Evolutionary conservation across 2,888 invertebrate species (phyloP), one percentile per base, ranked within the genome.

Genomic region (Elegia similella): DNA sequence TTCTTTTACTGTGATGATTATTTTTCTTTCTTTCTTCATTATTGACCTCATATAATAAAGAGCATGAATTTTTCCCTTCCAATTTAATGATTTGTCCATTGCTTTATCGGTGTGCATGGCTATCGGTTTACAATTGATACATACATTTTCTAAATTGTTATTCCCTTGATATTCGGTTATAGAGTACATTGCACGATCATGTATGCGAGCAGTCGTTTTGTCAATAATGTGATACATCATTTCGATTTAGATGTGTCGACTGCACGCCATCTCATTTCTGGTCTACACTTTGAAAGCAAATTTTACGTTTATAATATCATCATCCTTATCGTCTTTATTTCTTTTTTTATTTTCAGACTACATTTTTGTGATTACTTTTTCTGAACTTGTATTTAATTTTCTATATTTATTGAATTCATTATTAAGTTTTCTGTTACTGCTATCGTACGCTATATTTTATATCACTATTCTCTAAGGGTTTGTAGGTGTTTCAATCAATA

Each of bases 41-140:
- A 70, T 55, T 76, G 87, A 88, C 88, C 85, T 88, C 86, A 85
- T 88, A 88, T 88, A 87, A 87, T 85, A 80, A 70, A 63, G 42
- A 75, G 89, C 90, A 90, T 90, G 89, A 70, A 60, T 58, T 69
- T 70, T 77, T 70, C 79, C 74, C 75, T 68, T 72, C 66, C 65
- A 67, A 69, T 66, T 67, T 58, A 62, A 77, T 68, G 68, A 56
- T 68, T 71, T 75, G 63, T 76, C 72, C 68, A 71, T 80, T 67
- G 87, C 83, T 88, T 87, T 65, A 72, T 84, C 82, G 79, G 78
- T 86, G 78, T 89, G 90, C 90, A 91, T 91, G 90, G 88, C 88
- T 86, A 75, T 82, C 76, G 75, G 72, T 85, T 67, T 73, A 73
- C 72, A 67, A 62, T 71, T 69, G 57, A 72, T 42, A 55, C 44